phyloP scores from a whole-genome alignment of 2,888 invertebrate species.

The Dinocampus coccinellae region DNA sequence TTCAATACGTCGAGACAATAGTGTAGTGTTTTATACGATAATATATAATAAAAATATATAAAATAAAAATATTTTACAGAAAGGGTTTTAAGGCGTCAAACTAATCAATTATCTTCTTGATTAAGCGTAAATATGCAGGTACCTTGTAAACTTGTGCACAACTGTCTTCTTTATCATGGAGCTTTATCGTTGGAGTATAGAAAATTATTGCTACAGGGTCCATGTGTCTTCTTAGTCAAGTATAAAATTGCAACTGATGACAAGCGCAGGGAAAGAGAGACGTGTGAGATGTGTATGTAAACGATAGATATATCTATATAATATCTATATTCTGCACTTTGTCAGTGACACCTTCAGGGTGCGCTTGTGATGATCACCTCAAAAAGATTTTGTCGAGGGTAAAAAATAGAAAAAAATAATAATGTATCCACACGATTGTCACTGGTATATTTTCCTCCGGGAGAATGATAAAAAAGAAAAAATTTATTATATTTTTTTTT shows the following conservation, averaged over 20 bases:
- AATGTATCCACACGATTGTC: not conserved
- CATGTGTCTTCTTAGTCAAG: constrained; percentile 50
- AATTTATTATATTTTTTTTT: too few species aligned
- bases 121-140: constrained; percentile 55
- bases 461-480: not conserved
- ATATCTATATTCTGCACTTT: constrained; percentile 20
- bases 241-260: constrained; percentile 51
- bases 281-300: too few species aligned
- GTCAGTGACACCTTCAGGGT: constrained; percentile 11
- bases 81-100: constrained; percentile 50
- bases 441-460: not conserved
- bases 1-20: not conserved
- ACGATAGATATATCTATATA: too few species aligned
- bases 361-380: constrained; percentile 9
- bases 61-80: constrained; percentile 39
- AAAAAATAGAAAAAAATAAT: not conserved
- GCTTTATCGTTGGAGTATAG: constrained; percentile 9
- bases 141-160: constrained; percentile 35
- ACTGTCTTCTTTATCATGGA: constrained; percentile 16
- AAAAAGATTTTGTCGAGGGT: constrained; percentile 29
- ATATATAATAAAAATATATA: not conserved
- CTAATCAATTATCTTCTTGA: constrained; percentile 65
- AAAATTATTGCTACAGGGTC: constrained; percentile 29
- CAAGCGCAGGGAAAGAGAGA: constrained; percentile 10
- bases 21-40: not conserved